phyloP scores from a whole-genome alignment of 2,888 invertebrate genomes.

The Melanchra persicariae region DNA sequence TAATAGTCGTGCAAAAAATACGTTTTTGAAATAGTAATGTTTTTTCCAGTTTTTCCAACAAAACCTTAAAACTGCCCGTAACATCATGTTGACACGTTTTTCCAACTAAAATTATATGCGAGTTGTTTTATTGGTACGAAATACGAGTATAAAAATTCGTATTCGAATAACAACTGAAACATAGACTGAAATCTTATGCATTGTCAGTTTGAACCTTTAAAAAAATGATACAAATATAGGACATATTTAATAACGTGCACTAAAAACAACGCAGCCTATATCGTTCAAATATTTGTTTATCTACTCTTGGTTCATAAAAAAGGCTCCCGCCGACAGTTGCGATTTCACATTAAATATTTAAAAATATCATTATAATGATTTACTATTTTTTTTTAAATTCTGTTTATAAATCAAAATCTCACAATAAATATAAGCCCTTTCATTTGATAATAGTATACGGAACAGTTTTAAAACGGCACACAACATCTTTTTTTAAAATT shows the following conservation, averaged over 20 bases:
- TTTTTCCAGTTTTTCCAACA: background rate
- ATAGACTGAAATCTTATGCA: constrained; percentile 4
- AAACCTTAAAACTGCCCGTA: background rate
- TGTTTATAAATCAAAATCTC: too few species aligned
- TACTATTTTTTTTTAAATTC: too few species aligned
- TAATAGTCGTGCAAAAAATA: background rate
- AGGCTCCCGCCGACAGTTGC: background rate
- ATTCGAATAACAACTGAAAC: constrained; percentile 13
- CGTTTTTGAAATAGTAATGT: background rate
- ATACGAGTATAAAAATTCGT: background rate
- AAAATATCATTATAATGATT: too few species aligned
- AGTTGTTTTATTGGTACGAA: background rate
- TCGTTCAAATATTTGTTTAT: background rate
- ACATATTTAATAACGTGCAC: background rate
- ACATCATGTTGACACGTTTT: constrained; percentile 24
- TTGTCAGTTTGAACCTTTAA: background rate
- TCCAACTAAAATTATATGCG: constrained; percentile 3
- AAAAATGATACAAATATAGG: background rate
- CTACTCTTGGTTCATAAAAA: background rate
- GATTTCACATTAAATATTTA: too few species aligned
- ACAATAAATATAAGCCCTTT: too few species aligned
- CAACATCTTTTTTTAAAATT: too few species aligned
- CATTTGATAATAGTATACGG: too few species aligned
- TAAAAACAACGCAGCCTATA: background rate
- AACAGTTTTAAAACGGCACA: too few species aligned